Base-by-base conservation (phyloP, 2,888 invertebrate genomes). In the Sinotaia quadrata region DNA sequence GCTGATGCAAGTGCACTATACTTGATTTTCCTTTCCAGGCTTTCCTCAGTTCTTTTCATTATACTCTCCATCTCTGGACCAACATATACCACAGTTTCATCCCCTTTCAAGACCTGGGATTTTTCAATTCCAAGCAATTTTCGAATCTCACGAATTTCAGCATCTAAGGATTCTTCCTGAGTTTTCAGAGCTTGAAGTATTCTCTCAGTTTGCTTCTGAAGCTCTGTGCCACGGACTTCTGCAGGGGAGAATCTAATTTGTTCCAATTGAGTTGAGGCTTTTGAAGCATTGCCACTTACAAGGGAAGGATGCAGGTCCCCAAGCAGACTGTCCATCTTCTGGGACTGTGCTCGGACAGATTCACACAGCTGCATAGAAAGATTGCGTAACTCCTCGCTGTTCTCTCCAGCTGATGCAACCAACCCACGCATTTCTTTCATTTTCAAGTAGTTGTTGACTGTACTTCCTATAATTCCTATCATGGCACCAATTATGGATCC, bases 401-500 rank as follows among this genome's bases (percentile, higher is more conserved):
- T 75, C 36, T 75, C 78, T 7, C 80, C 74, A 34, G 82, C 80
- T 27, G 79, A 74, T 56, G 89, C 89, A 84, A 92, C 91, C 88
- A 92, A 90, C 7, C 91, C 90, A 0, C 91, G 88, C 65, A 93
- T 89, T 84, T 93, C 92, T 15, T 91, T 90, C 91, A 92, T 92
- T 78, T 92, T 91, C 31, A 92, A 87, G 49, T 91, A 89, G 81
- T 92, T 93, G 86, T 92, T 93, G 41, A 93, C 88, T 0, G 92
- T 91, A 0, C 92, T 91, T 21, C 93, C 93, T 0, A 91, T 87
- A 74, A 93, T 92, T 15, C 93, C 93, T 4, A 91, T 83, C 10
- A 87, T 76, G 1, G 90, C 90, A 58, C 93, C 93, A 85, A 92
- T 88, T 75, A 93, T 89, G 5, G 93, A 93, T 7, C 93, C 93